Conservation (phyloP, 2,797 vertebrate genomes). For the Paedocypris micromegethes region DNA sequence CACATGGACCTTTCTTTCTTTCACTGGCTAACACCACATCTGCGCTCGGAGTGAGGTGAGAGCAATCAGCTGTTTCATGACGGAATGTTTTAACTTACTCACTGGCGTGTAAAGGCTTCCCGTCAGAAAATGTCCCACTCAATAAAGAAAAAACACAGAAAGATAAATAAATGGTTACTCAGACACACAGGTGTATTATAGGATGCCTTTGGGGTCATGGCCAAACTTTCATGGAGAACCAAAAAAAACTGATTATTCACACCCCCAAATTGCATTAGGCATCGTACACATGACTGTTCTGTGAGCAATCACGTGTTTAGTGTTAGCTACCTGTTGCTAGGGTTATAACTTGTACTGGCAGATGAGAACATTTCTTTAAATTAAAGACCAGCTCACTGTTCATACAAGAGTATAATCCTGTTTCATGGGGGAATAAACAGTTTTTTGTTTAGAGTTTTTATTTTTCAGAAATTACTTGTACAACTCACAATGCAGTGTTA, state of each 20-base stretch:
- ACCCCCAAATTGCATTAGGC: constrained; percentile 11
- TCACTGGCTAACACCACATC: not conserved
- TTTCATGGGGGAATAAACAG: constrained; percentile 1
- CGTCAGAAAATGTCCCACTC: constrained; percentile 23
- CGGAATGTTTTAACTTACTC: constrained; percentile 20
- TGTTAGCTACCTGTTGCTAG: constrained; percentile 21
- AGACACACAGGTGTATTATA: constrained; percentile 21
- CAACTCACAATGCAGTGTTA: constrained; percentile 10
- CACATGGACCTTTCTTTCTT: not conserved
- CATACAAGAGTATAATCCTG: not conserved
- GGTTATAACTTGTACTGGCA: not conserved
- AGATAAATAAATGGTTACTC: constrained; percentile 6
- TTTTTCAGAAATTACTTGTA: constrained; percentile 20
- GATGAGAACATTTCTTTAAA: constrained; percentile 4
- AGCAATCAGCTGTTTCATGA: constrained; percentile 16
- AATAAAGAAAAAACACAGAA: constrained; percentile 9
- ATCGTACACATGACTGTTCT: constrained; percentile 16
- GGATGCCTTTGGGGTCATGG: constrained; percentile 22
- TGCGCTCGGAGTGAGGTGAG: not conserved
- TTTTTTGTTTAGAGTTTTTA: not conserved
- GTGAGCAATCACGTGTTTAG: constrained; percentile 23
- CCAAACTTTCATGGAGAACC: constrained; percentile 9
- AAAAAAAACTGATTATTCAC: not conserved
- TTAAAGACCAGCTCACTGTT: not conserved
- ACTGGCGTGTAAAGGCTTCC: constrained; percentile 12